Percentiles rank a stretch among this genome's conserved stretches.
phyloP scores from a whole-genome alignment of 1,140 invertebrate species.

The Ptiloglossa arizonensis region DNA sequence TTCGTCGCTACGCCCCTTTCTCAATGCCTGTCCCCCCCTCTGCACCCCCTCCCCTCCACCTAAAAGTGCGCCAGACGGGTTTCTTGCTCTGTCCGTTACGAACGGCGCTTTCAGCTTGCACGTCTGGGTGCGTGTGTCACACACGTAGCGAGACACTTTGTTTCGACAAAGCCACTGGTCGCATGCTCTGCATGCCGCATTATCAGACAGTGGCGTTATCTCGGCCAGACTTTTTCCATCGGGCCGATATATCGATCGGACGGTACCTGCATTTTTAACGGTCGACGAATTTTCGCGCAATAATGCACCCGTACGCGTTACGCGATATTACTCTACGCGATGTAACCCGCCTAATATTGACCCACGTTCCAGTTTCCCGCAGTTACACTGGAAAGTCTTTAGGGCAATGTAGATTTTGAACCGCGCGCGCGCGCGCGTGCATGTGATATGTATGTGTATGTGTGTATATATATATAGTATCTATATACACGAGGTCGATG shows the following conservation, averaged over 20 bases:
- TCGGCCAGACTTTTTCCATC: not conserved
- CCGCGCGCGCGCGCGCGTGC: no score
- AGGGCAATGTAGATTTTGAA: not conserved
- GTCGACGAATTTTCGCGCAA: slow-evolving; percentile 14
- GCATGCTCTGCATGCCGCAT: slow-evolving; percentile 5
- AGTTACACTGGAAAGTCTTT: not conserved
- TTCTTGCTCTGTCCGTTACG: slow-evolving; percentile 35
- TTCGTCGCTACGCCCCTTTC: slow-evolving; percentile 33
- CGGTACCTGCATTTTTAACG: slow-evolving; percentile 4
- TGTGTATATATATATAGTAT: no score
- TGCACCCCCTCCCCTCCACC: not conserved
- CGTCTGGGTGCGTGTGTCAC: slow-evolving; percentile 53
- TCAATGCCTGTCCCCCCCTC: not conserved
- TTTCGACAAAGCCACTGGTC: slow-evolving; percentile 14
- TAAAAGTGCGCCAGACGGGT: slow-evolving; percentile 43
- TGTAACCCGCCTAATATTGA: slow-evolving; percentile 27
- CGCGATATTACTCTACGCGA: slow-evolving; percentile 15
- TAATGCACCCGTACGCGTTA: not conserved
- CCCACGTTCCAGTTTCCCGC: slow-evolving; percentile 16
- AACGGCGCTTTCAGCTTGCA: slow-evolving; percentile 59
- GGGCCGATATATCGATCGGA: slow-evolving; percentile 25
- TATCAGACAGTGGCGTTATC: slow-evolving; percentile 19
- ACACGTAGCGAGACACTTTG: slow-evolving; percentile 25
- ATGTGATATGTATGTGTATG: no score
- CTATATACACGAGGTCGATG: not conserved